These are phyloP conservation scores for Hippocampus zosterae DNA, from an alignment of 2,113 vertebrate species.

Conservation along the genomic window DNA sequence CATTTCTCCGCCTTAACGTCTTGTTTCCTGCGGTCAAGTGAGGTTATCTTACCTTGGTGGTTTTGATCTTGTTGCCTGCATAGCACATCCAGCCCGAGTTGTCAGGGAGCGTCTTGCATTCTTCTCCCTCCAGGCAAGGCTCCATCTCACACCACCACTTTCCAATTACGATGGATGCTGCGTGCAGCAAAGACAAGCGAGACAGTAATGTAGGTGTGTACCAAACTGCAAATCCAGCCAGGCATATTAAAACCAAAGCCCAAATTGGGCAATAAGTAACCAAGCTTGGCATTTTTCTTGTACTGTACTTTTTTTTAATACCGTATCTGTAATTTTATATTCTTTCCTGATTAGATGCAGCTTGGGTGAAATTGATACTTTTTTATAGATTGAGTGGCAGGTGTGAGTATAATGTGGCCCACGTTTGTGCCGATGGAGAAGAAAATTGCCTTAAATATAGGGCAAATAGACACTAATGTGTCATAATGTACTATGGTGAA, in stretches of 20 bases:
- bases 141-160: slow-evolving; percentile 87
- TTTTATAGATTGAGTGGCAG: slow-evolving; percentile 45
- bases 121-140: slow-evolving; percentile 80
- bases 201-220: slow-evolving; percentile 27
- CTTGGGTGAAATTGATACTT: slow-evolving; percentile 27
- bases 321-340: background rate
- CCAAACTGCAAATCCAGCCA: slow-evolving; percentile 14
- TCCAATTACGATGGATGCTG: slow-evolving; percentile 80
- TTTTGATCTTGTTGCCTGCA: slow-evolving; percentile 79
- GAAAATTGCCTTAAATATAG: slow-evolving; percentile 71
- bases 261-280: slow-evolving; percentile 4
- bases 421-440: slow-evolving; percentile 46
- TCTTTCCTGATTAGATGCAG: slow-evolving; percentile 1
- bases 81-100: slow-evolving; percentile 84
- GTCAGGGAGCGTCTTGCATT: slow-evolving; percentile 81
- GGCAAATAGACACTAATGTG: slow-evolving; percentile 66
- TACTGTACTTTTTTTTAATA: background rate
- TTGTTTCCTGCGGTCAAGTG: slow-evolving; percentile 36
- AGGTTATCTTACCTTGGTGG: slow-evolving; percentile 76
- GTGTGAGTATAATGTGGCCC: slow-evolving; percentile 59
- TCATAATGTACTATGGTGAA: slow-evolving; percentile 55
- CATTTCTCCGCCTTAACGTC: slow-evolving; percentile 20
- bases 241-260: background rate
- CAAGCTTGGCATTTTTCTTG: background rate
- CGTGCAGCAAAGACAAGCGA: slow-evolving; percentile 51